Evolutionary conservation across 2,797 vertebrate species (phyloP).

Genomic region (Anolis apletophallus): DNA sequence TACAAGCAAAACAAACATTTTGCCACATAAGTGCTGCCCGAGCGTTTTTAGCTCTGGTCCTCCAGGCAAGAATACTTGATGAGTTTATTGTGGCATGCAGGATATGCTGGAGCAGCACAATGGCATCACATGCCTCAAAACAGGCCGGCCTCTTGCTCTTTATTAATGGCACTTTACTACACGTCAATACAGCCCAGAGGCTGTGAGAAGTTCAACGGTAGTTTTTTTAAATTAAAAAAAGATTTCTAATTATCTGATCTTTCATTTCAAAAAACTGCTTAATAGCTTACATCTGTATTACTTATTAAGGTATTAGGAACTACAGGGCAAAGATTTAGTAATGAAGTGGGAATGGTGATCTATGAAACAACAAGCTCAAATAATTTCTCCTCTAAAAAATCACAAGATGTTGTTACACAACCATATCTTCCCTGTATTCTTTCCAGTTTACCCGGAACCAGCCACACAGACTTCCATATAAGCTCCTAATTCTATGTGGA

Average conservation of each 20-base stretch:
- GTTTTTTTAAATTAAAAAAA: slow-evolving; percentile 29
- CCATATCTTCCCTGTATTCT: too few species aligned
- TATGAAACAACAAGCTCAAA: not conserved
- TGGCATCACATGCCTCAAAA: slow-evolving; percentile 19
- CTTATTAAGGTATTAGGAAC: not conserved
- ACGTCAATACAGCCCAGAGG: slow-evolving; percentile 50
- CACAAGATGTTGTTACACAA: too few species aligned
- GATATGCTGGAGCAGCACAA: slow-evolving; percentile 33
- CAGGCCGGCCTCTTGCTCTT: not conserved
- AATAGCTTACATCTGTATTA: not conserved
- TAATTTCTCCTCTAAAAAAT: not conserved
- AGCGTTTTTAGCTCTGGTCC: slow-evolving; percentile 46
- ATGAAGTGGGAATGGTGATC: not conserved
- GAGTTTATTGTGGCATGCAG: slow-evolving; percentile 15
- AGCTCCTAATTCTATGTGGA: too few species aligned
- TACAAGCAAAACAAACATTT: slow-evolving; percentile 29
- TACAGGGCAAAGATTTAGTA: not conserved
- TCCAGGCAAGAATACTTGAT: slow-evolving; percentile 37
- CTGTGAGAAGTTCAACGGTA: slow-evolving; percentile 54
- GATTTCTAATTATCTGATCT: slow-evolving; percentile 7
- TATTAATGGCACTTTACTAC: slow-evolving; percentile 54
- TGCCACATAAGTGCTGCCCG: not conserved
- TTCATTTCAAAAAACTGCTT: slow-evolving; percentile 6
- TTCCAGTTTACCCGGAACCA: too few species aligned
- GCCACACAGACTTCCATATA: too few species aligned